A percentile compares a stretch with the other conserved stretches of the same genome.
Conservation (phyloP, 2,888 invertebrate genomes). For the Magallana nippona region DNA sequence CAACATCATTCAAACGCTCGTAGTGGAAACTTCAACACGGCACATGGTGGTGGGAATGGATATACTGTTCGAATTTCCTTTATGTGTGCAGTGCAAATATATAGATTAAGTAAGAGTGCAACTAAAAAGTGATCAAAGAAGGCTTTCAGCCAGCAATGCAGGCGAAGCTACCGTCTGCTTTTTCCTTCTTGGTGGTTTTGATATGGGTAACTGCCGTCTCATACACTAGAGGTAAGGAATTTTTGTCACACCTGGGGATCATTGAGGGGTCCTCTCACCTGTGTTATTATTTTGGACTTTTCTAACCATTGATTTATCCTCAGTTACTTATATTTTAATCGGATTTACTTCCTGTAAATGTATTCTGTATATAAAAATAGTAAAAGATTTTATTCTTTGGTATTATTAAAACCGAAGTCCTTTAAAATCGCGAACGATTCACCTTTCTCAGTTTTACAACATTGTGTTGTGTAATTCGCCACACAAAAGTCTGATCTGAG, state of each 20-base stretch:
- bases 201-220: slow-evolving; percentile 32
- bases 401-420: neutral
- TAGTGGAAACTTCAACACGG: slow-evolving; percentile 26
- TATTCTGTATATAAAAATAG: neutral
- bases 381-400: neutral
- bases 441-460: neutral
- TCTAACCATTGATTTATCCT: neutral
- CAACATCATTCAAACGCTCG: slow-evolving; percentile 31
- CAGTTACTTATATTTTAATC: neutral
- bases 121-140: slow-evolving; percentile 2
- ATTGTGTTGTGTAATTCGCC: slow-evolving; percentile 2
- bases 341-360: neutral
- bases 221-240: slow-evolving; percentile 29
- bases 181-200: slow-evolving; percentile 2
- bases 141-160: slow-evolving; percentile 22
- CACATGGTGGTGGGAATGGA: slow-evolving; percentile 30
- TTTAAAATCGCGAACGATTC: neutral
- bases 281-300: neutral
- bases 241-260: slow-evolving; percentile 34
- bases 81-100: slow-evolving; percentile 5
- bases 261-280: slow-evolving; percentile 24
- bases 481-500: neutral
- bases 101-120: slow-evolving; percentile 23
- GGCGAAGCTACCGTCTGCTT: slow-evolving; percentile 17
- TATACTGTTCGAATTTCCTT: slow-evolving; percentile 27